phyloP scores from a whole-genome alignment of 2,113 vertebrate genomes.

The Mystacornis crossleyi region DNA sequence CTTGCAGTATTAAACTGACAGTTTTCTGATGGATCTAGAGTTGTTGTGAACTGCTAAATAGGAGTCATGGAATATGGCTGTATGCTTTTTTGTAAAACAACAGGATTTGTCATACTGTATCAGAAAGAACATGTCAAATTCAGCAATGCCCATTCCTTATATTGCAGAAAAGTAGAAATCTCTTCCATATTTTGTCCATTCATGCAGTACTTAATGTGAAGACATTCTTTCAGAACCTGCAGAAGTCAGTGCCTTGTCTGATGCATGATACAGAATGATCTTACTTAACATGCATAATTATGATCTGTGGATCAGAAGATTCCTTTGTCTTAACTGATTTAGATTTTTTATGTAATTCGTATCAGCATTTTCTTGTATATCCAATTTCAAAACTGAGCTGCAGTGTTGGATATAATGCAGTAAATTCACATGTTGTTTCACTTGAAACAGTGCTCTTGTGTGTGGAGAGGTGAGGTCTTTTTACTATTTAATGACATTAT shows the following conservation, averaged over 20 bases:
- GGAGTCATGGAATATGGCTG: background rate
- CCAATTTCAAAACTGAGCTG: background rate
- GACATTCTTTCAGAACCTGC: background rate
- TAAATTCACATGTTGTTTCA: background rate
- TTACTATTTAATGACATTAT: background rate
- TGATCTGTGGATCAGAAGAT: background rate
- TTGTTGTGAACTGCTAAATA: background rate
- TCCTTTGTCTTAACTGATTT: background rate
- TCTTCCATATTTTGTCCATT: background rate
- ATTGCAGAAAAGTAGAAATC: background rate
- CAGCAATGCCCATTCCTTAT: background rate
- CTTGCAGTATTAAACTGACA: background rate
- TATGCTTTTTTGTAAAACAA: background rate
- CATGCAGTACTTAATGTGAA: background rate
- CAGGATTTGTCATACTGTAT: background rate
- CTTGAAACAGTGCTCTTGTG: background rate
- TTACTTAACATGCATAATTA: background rate
- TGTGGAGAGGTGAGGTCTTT: background rate
- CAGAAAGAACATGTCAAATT: background rate
- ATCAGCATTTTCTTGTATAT: background rate
- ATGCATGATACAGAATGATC: background rate
- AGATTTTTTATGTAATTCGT: background rate
- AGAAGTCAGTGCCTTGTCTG: background rate
- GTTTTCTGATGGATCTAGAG: background rate
- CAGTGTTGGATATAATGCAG: background rate